Evolutionary conservation across 2,797 vertebrate genomes (phyloP).

Genomic region (Rhinatrema bivittatum): DNA sequence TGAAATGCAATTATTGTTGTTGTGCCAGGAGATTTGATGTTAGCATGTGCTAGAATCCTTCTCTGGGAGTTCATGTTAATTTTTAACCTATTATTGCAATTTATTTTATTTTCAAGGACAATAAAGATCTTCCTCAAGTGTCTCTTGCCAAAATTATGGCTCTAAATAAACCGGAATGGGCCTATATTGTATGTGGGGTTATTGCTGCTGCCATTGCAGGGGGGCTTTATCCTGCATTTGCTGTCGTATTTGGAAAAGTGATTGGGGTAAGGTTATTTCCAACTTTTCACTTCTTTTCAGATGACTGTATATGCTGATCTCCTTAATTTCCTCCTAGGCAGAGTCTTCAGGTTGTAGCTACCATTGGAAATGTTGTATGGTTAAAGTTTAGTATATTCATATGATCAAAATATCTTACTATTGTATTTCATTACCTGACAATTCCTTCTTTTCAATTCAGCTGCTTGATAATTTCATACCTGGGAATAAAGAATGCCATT

Average conservation of each 20-base stretch:
- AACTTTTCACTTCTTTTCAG: not conserved
- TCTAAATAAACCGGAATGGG: constrained; percentile 49
- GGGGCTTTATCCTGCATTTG: constrained; percentile 44
- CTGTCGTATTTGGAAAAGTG: constrained; percentile 47
- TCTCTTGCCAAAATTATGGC: constrained; percentile 49
- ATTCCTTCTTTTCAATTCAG: no score
- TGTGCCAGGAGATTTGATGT: no score
- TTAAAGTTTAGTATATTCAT: not conserved
- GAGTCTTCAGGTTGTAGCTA: not conserved
- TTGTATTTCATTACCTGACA: no score
- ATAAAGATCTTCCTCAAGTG: constrained; percentile 38
- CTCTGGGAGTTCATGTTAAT: no score
- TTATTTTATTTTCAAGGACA: constrained; percentile 14
- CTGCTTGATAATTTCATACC: no score
- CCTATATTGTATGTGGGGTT: constrained; percentile 44
- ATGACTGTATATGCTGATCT: not conserved
- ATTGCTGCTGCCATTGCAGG: constrained; percentile 49
- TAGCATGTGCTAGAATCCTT: no score
- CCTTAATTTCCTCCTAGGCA: not conserved
- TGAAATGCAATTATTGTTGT: no score
- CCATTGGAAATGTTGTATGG: not conserved
- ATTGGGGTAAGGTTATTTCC: constrained; percentile 34
- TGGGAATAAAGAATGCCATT: no score
- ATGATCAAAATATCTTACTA: no score
- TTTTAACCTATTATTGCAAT: no score